A percentile compares a stretch with the other conserved stretches of the same genome.
These are phyloP conservation scores for Onychomys leucogaster DNA, from an alignment of 2,797 vertebrate species.

Conservation along the genomic window DNA sequence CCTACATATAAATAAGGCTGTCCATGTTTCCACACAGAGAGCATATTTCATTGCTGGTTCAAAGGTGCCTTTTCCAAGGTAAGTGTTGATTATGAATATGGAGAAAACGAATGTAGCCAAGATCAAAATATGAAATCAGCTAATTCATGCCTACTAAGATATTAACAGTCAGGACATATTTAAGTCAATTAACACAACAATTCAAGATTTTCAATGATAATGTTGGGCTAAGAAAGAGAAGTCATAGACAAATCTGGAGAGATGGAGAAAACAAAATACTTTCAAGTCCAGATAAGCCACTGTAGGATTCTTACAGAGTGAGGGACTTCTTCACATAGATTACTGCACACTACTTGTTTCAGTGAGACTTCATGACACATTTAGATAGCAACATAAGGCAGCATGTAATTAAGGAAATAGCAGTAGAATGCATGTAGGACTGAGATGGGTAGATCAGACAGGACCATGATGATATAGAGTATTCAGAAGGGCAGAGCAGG, in stretches of 20 bases:
- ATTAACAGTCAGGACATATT: neutral
- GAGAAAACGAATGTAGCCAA: conserved; percentile 44
- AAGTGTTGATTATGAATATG: conserved; percentile 36
- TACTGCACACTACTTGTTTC: neutral
- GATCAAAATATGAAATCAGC: neutral
- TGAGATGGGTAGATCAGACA: neutral
- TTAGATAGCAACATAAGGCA: neutral
- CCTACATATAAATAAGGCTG: neutral
- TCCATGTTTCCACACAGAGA: neutral
- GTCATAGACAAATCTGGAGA: neutral
- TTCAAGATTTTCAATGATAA: neutral
- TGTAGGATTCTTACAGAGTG: neutral
- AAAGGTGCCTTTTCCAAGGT: conserved; percentile 46
- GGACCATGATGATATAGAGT: neutral
- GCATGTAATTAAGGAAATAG: neutral
- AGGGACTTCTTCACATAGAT: neutral
- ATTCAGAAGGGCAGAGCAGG: neutral
- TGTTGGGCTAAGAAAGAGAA: neutral
- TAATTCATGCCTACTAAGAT: neutral
- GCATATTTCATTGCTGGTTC: neutral
- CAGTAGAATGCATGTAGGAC: neutral
- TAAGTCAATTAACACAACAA: conserved; percentile 16
- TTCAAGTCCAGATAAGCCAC: neutral
- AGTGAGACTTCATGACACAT: neutral
- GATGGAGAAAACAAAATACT: neutral